Evolutionary conservation across 2,888 invertebrate species (phyloP).

Genomic region (Hymenopus coronatus): DNA sequence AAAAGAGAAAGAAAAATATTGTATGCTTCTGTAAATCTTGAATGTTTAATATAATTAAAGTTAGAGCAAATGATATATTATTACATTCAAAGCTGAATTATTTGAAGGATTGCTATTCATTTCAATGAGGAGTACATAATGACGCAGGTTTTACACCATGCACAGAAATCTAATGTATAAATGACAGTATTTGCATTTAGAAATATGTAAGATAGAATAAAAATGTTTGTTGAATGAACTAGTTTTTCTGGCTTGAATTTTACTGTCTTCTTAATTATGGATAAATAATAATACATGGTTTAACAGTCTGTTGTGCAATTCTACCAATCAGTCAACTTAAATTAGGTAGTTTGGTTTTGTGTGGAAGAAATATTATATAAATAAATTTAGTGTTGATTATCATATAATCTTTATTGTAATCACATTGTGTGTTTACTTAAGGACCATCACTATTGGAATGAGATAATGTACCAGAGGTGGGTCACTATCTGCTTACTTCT

Average conservation of each 20-base stretch:
- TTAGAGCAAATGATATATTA: not conserved
- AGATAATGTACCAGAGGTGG: not conserved
- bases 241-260: constrained; percentile 6
- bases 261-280: not conserved
- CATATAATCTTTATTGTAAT: constrained; percentile 14
- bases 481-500: not conserved
- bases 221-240: not conserved
- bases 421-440: constrained; percentile 12
- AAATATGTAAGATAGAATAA: not conserved
- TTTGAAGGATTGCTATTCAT: not conserved
- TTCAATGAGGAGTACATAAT: not conserved
- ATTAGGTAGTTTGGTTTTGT: not conserved
- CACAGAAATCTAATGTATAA: not conserved
- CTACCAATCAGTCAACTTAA: not conserved
- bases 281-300: not conserved
- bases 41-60: not conserved
- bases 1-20: constrained; percentile 2
- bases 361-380: not conserved
- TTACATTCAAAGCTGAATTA: not conserved
- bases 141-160: not conserved
- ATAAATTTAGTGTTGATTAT: constrained; percentile 10
- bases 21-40: not conserved
- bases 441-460: not conserved
- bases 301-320: not conserved
- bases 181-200: constrained; percentile 16